Evolutionary conservation across 2,888 invertebrate species (phyloP).

Genomic region (Spodoptera exigua): DNA sequence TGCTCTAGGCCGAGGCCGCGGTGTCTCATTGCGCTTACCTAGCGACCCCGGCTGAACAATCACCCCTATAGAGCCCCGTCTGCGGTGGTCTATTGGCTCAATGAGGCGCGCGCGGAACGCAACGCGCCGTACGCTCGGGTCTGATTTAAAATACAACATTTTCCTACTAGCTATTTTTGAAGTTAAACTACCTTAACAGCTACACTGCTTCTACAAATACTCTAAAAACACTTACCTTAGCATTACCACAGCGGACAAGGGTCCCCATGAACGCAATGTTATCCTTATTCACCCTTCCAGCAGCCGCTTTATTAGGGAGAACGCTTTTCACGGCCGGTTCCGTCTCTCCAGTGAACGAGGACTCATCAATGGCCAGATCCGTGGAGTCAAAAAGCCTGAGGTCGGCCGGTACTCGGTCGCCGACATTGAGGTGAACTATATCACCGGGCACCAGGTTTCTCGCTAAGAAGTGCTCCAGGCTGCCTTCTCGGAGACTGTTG

Average conservation of each 20-base stretch:
- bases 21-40: too few species aligned
- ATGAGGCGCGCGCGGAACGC: too few species aligned
- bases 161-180: too few species aligned
- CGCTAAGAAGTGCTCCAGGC: constrained; percentile 96
- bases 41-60: too few species aligned
- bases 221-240: constrained; percentile 91
- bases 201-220: not conserved
- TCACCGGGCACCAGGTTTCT: constrained; percentile 99
- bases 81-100: too few species aligned
- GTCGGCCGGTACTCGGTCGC: constrained; percentile 99
- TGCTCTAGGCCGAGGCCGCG: too few species aligned
- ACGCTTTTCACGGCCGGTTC: constrained; percentile 96
- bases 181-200: too few species aligned
- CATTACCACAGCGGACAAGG: constrained; percentile 97
- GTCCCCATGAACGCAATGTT: constrained; percentile 99
- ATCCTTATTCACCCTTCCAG: constrained; percentile 91
- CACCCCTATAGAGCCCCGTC: too few species aligned
- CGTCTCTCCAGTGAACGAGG: constrained; percentile 99
- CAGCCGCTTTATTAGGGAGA: constrained; percentile 90
- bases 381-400: constrained; percentile 97
- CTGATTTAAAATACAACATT: too few species aligned
- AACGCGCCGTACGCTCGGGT: too few species aligned
- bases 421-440: constrained; percentile 96
- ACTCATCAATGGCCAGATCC: constrained; percentile 98
- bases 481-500: constrained; percentile 95